A percentile compares a stretch with the other conserved stretches of the same genome.
phyloP scores from a whole-genome alignment of 53 echinoderm and acorn worm species.

The Paracentrotus lividus region DNA sequence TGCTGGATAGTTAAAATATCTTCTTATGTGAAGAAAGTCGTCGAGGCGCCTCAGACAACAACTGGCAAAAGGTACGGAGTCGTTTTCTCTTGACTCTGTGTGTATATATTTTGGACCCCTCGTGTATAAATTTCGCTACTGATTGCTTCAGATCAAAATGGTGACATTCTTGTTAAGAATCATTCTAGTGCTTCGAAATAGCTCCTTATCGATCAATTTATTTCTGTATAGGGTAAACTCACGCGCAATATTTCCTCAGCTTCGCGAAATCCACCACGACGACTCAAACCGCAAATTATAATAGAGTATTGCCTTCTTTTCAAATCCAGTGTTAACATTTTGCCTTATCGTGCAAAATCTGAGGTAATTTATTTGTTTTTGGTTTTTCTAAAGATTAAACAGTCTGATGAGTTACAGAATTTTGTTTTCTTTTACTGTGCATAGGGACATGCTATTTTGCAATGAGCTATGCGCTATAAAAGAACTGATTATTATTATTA shows the following conservation, averaged over 20 bases:
- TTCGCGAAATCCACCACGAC: too few relatives aligned
- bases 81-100: neutral
- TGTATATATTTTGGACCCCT: neutral
- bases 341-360: neutral
- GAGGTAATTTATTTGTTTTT: too few relatives aligned
- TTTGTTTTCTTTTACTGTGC: neutral
- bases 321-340: neutral
- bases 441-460: too few relatives aligned
- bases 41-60: neutral
- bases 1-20: too few relatives aligned
- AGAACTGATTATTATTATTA: too few relatives aligned
- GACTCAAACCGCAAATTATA: too few relatives aligned
- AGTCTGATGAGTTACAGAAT: too few relatives aligned
- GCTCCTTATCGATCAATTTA: constrained; percentile 27
- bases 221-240: neutral
- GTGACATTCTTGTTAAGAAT: neutral
- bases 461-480: too few relatives aligned
- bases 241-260: neutral
- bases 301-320: neutral
- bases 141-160: neutral
- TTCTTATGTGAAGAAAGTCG: too few relatives aligned
- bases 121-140: neutral
- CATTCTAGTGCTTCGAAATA: neutral
- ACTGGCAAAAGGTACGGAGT: neutral
- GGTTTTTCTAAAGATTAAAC: too few relatives aligned